Base-by-base conservation (phyloP, 2,888 invertebrate genomes). In the Formica aserva region DNA sequence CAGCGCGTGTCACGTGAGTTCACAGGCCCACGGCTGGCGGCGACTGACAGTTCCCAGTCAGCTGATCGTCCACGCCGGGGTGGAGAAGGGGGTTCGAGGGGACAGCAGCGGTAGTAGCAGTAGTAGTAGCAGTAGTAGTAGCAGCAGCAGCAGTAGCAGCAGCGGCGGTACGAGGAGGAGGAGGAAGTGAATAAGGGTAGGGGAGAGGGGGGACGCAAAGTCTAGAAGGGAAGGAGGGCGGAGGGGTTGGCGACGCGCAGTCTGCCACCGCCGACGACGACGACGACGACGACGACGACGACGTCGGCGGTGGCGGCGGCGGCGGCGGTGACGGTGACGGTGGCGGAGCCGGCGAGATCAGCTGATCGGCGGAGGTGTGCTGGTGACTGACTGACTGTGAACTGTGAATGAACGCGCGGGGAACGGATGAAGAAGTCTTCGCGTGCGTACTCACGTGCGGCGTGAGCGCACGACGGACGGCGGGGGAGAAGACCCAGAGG, bases 41-140 rank as follows among this genome's bases (percentile, higher is more conserved):
- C 93, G 90, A 93, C 93, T 93, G 93, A 93, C 93, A 92, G 92
- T 93, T 93, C 91, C 86, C 91, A 92, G 92, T 94, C 94, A 94
- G 94, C 94, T 93, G 94, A 94, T 94, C 92, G 92, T 92, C 89
- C 91, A 91, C 84, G 84, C 82, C 80, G 71, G 87, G 75, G 84
- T 60, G 66, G 85, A 78, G 86, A 87, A 87, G 87, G 82, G 85
- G 82, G 80, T 65, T 45, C 32, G 80, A 77, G 84, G 86, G 82
- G 62, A 87, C 71, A 85, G 75, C 29, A 84, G 74, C 22, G 84
- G 60, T 13, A 87, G 41, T 5, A 85, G 75, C 22, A 84, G 81
- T 63, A 86, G 78, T 55, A 85, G 81, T 76, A 88, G 78, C 57
- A 82, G 78, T 32, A 60, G 45, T 62, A 78, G 82, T 45, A 83